These are phyloP conservation scores for Caenorhabditis doughertyi DNA, from an alignment of 2,888 invertebrate species.

Conservation along the genomic window DNA sequence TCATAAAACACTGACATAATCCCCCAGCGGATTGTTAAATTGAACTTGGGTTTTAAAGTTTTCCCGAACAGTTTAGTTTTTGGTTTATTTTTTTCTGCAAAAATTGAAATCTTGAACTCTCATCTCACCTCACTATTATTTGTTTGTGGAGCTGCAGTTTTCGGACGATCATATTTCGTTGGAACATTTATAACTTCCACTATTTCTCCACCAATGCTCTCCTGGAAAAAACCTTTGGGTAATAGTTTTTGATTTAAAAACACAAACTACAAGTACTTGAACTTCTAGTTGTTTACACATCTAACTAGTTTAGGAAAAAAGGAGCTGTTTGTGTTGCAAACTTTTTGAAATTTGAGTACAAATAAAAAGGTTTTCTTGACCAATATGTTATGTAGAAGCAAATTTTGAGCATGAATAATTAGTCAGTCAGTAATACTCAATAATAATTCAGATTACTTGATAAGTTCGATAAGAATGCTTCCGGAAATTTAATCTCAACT, in stretches of 20 bases:
- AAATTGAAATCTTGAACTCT: slow-evolving; percentile 27
- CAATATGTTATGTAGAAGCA: no score
- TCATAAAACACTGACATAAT: slow-evolving; percentile 33
- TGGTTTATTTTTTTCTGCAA: slow-evolving; percentile 19
- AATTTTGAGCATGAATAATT: no score
- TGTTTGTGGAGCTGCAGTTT: slow-evolving; percentile 80
- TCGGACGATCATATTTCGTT: slow-evolving; percentile 73
- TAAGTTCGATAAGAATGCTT: no score
- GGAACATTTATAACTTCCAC: slow-evolving; percentile 71
- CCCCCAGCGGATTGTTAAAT: slow-evolving; percentile 34
- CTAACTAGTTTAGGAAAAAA: neutral
- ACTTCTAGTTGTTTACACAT: slow-evolving; percentile 1
- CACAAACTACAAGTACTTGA: slow-evolving; percentile 1
- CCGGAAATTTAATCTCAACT: no score
- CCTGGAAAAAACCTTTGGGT: slow-evolving; percentile 63
- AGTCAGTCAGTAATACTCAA: no score
- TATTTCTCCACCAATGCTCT: slow-evolving; percentile 77
- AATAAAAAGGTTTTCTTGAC: no score
- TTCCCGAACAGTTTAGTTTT: slow-evolving; percentile 8
- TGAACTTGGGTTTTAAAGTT: slow-evolving; percentile 38
- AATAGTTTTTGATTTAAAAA: neutral
- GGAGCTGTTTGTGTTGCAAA: neutral
- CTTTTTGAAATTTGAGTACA: neutral
- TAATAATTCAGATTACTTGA: no score
- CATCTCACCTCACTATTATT: slow-evolving; percentile 64